Percentiles rank a stretch among this genome's conserved stretches.
phyloP scores from a whole-genome alignment of 2,888 invertebrate genomes.

The Brenthis ino region DNA sequence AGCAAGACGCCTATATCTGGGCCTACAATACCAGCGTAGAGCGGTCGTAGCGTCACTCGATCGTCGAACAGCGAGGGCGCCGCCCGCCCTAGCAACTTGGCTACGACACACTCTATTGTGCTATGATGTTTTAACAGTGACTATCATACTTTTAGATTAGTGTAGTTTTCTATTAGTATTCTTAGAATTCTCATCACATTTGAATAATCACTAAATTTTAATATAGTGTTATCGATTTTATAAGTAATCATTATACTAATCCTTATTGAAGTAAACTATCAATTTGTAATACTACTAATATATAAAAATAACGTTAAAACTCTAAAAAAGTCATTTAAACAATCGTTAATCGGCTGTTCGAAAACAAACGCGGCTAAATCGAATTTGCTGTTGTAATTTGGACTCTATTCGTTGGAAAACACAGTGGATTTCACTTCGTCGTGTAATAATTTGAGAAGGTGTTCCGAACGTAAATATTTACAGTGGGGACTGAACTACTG shows the following conservation, averaged over 20 bases:
- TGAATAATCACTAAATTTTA: neutral
- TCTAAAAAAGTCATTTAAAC: slow-evolving; percentile 64
- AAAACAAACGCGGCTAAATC: slow-evolving; percentile 44
- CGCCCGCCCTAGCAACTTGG: slow-evolving; percentile 56
- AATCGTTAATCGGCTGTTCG: slow-evolving; percentile 55
- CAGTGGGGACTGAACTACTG: slow-evolving; percentile 34
- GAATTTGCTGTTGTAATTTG: neutral
- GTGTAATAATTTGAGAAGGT: slow-evolving; percentile 47
- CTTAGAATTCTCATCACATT: too few relatives aligned
- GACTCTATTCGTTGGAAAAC: slow-evolving; percentile 26
- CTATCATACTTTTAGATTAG: slow-evolving; percentile 6
- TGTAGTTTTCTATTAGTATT: neutral
- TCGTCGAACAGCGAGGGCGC: slow-evolving; percentile 61
- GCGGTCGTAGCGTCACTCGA: slow-evolving; percentile 48
- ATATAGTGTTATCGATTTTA: neutral
- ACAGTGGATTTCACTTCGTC: slow-evolving; percentile 42
- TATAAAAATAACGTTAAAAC: slow-evolving; percentile 23
- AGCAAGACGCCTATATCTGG: slow-evolving; percentile 3
- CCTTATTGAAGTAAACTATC: too few relatives aligned
- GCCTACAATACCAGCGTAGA: slow-evolving; percentile 22
- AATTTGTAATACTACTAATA: neutral
- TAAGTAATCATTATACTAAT: neutral
- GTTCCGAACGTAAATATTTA: slow-evolving; percentile 50
- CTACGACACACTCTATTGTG: neutral
- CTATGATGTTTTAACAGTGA: slow-evolving; percentile 3